phyloP scores from a whole-genome alignment of 2,113 vertebrate genomes.

The Misgurnus mizolepis region DNA sequence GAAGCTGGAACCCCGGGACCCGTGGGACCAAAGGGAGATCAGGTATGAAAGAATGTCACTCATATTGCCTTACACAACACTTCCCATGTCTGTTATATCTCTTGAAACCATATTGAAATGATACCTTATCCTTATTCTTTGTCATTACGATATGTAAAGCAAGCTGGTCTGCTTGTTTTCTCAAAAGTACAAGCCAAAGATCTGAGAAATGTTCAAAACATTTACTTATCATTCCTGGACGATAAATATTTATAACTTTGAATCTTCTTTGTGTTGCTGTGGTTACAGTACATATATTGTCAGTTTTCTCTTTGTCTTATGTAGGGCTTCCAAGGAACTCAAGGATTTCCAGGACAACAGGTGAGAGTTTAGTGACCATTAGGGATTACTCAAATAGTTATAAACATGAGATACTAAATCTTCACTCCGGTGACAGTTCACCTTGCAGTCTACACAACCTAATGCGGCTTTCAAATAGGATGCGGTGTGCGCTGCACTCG shows the following conservation, averaged over 20 bases:
- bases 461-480: too few relatives aligned
- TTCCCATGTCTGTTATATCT: slow-evolving; percentile 29
- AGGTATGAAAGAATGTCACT: slow-evolving; percentile 69
- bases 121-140: not conserved
- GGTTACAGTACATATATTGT: not conserved
- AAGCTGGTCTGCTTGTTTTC: not conserved
- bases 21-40: slow-evolving; percentile 85
- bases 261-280: not conserved
- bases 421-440: too few relatives aligned
- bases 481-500: too few relatives aligned
- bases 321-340: slow-evolving; percentile 91
- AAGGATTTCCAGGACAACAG: slow-evolving; percentile 88
- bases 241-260: slow-evolving; percentile 30
- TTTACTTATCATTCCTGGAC: not conserved
- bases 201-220: slow-evolving; percentile 6
- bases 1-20: slow-evolving; percentile 80
- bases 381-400: too few relatives aligned
- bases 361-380: slow-evolving; percentile 72
- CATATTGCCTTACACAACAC: not conserved
- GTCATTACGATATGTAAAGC: slow-evolving; percentile 9
- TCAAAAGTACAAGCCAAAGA: not conserved
- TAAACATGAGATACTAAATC: not conserved
- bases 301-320: slow-evolving; percentile 35
- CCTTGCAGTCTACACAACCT: too few relatives aligned
- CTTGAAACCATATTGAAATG: not conserved